Conservation (phyloP, 2,888 invertebrate genomes). For the Lathronympha strigana region DNA sequence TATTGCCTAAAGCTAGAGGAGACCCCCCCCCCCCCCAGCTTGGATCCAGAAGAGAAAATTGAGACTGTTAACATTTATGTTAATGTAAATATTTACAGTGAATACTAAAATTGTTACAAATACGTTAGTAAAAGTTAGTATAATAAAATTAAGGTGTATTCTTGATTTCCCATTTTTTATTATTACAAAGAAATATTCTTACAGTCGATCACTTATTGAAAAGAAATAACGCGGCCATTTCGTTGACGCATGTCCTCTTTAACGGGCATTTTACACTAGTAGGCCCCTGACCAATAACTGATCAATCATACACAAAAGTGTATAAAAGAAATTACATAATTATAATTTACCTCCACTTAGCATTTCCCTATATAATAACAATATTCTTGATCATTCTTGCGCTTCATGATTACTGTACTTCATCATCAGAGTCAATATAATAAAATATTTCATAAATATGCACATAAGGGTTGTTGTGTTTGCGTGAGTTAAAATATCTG, state of each 20-base stretch:
- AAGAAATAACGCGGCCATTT: slow-evolving; percentile 13
- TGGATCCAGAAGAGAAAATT: slow-evolving; percentile 41
- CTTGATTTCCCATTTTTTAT: slow-evolving; percentile 41
- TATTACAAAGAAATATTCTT: slow-evolving; percentile 23
- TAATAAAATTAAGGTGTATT: slow-evolving; percentile 45
- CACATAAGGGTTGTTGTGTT: background rate
- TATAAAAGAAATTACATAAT: slow-evolving; percentile 27
- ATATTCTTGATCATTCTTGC: slow-evolving; percentile 31
- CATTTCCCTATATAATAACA: slow-evolving; percentile 33
- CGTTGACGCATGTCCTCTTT: slow-evolving; percentile 10
- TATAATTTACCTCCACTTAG: slow-evolving; percentile 15
- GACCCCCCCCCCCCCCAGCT: slow-evolving; percentile 45
- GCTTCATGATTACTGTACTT: slow-evolving; percentile 42
- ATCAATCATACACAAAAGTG: slow-evolving; percentile 27
- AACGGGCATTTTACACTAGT: slow-evolving; percentile 22
- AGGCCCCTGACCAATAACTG: slow-evolving; percentile 26
- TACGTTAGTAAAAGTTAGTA: slow-evolving; percentile 48
- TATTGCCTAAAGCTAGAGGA: slow-evolving; percentile 64
- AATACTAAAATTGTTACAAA: slow-evolving; percentile 44
- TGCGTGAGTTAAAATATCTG: background rate
- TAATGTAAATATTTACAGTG: slow-evolving; percentile 51
- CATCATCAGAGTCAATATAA: slow-evolving; percentile 27
- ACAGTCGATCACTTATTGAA: slow-evolving; percentile 26
- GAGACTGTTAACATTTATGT: slow-evolving; percentile 46
- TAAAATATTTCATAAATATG: slow-evolving; percentile 19